phyloP scores from a whole-genome alignment of 2,113 vertebrate genomes.

The Euleptes europaea region DNA sequence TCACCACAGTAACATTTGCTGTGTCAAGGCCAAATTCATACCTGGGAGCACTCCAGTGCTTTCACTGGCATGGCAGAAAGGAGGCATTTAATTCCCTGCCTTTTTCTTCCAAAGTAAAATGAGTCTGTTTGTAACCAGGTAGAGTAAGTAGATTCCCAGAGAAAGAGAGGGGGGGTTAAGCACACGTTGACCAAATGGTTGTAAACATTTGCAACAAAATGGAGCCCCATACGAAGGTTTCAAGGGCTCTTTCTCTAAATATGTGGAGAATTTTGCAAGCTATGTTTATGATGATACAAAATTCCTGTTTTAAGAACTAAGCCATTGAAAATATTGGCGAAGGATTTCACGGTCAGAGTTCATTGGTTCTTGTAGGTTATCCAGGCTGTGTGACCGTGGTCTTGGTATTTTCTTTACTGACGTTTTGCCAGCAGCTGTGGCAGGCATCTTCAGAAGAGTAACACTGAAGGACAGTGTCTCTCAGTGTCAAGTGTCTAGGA shows the following conservation, averaged over 20 bases:
- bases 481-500: no score
- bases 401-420: no score
- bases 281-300: background rate
- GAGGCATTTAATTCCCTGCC: slow-evolving; percentile 61
- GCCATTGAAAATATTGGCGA: no score
- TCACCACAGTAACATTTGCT: slow-evolving; percentile 69
- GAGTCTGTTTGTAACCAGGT: slow-evolving; percentile 56
- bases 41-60: slow-evolving; percentile 70
- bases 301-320: background rate
- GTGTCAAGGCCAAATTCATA: slow-evolving; percentile 70
- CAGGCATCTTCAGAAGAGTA: no score
- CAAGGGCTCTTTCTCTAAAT: background rate
- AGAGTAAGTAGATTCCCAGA: slow-evolving; percentile 38
- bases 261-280: background rate
- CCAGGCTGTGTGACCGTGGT: no score
- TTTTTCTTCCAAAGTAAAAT: slow-evolving; percentile 65
- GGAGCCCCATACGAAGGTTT: background rate
- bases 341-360: no score
- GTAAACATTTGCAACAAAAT: slow-evolving; percentile 32
- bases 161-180: slow-evolving; percentile 55
- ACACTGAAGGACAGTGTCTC: no score
- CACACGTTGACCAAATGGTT: slow-evolving; percentile 52
- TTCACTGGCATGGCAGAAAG: slow-evolving; percentile 70
- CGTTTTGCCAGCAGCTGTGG: no score
- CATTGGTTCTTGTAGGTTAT: no score